Conservation (phyloP, 2,888 invertebrate species). For the Xestia ashworthii region DNA sequence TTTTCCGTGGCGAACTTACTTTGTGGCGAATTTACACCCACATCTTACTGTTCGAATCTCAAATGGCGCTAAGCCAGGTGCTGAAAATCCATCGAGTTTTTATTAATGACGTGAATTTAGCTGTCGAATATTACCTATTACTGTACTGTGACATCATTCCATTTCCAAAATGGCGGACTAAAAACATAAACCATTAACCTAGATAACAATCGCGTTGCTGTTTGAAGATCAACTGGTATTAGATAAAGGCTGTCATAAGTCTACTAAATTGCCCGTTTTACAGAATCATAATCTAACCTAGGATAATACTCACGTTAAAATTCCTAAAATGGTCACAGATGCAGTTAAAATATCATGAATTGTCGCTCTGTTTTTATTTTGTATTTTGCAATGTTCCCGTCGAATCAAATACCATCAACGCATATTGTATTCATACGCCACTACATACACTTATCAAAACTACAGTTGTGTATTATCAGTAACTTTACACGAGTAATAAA, state of each 20-base stretch:
- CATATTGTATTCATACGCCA: background rate
- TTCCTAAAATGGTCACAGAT: background rate
- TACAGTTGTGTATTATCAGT: constrained; percentile 21
- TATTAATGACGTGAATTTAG: background rate
- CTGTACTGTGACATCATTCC: too few relatives aligned
- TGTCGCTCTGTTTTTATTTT: background rate
- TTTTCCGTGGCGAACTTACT: too few relatives aligned
- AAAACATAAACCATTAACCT: constrained; percentile 22
- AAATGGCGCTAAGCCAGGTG: background rate
- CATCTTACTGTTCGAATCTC: background rate
- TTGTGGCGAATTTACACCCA: too few relatives aligned
- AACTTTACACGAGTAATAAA: constrained; percentile 36
- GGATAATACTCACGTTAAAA: background rate
- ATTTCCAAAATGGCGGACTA: too few relatives aligned
- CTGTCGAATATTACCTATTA: background rate
- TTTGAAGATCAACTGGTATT: constrained; percentile 26
- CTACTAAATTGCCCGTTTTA: background rate
- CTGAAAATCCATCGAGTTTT: background rate
- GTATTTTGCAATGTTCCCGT: background rate
- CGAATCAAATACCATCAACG: background rate
- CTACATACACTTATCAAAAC: background rate
- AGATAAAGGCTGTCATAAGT: constrained; percentile 30
- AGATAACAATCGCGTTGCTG: constrained; percentile 12
- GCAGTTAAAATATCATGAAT: background rate
- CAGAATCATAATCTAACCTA: background rate